Percentiles rank a stretch among this genome's conserved stretches.
Conservation (phyloP, 2,113 vertebrate species). For the Blennius ocellaris region DNA sequence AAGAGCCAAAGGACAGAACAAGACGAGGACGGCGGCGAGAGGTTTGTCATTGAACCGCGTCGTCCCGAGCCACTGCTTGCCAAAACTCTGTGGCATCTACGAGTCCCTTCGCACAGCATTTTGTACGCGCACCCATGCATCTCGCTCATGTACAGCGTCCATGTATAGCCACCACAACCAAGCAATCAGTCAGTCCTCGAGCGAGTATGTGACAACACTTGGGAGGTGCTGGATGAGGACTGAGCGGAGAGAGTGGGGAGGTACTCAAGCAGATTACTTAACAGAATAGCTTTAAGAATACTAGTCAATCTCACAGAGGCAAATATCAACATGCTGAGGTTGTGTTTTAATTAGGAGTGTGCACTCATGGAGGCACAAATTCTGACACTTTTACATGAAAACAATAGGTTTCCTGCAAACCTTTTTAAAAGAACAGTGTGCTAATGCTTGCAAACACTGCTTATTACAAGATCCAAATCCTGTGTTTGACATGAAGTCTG, state of each 20-base stretch:
- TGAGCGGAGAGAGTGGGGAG: slow-evolving; percentile 1
- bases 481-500: background rate
- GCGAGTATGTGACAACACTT: slow-evolving; percentile 41
- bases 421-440: no score
- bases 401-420: no score
- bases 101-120: slow-evolving; percentile 32
- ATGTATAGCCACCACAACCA: slow-evolving; percentile 30
- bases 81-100: slow-evolving; percentile 26
- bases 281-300: no score
- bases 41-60: slow-evolving; percentile 38
- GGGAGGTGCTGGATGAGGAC: slow-evolving; percentile 28
- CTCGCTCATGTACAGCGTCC: slow-evolving; percentile 8
- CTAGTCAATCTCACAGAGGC: no score
- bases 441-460: background rate
- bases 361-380: background rate
- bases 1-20: background rate
- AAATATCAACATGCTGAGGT: no score
- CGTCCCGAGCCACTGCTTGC: slow-evolving; percentile 21
- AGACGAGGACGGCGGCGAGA: background rate
- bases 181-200: slow-evolving; percentile 31
- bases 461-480: background rate
- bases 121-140: background rate
- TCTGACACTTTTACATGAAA: background rate
- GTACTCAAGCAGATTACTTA: slow-evolving; percentile 21
- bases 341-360: no score